phyloP scores from a whole-genome alignment of 2,888 invertebrate genomes.

The Argyresthia albistria region DNA sequence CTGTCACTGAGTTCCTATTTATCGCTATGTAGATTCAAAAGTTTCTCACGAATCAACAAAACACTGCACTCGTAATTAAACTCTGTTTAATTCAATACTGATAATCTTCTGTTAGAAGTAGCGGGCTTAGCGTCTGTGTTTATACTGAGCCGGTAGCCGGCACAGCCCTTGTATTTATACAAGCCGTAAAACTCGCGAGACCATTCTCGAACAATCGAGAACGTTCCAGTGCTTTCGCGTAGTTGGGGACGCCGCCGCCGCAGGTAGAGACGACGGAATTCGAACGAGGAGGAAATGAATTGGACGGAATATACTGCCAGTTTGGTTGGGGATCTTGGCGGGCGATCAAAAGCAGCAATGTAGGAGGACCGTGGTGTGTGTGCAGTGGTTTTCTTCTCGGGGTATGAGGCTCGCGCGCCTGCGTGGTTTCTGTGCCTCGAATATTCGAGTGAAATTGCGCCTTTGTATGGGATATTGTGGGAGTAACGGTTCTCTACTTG shows the following conservation, averaged over 20 bases:
- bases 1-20: constrained; percentile 37
- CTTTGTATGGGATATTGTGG: not conserved
- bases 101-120: constrained; percentile 8
- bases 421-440: not conserved
- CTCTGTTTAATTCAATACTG: not conserved
- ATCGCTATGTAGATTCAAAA: constrained; percentile 4
- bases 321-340: not conserved
- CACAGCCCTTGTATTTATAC: constrained; percentile 44
- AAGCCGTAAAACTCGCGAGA: constrained; percentile 24
- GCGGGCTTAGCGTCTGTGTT: constrained; percentile 33
- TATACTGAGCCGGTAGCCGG: constrained; percentile 42
- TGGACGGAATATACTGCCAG: not conserved
- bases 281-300: not conserved
- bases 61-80: constrained; percentile 1
- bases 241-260: constrained; percentile 1
- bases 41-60: not conserved
- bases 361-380: not conserved
- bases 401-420: not conserved
- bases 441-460: constrained; percentile 1
- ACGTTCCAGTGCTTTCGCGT: not conserved
- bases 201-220: constrained; percentile 41
- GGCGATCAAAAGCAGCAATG: not conserved
- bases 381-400: not conserved
- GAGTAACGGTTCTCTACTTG: no score
- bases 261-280: not conserved